Percentiles rank a stretch among this genome's conserved stretches.
Conservation (phyloP, 1,140 invertebrate genomes). For the Magallana gigas region DNA sequence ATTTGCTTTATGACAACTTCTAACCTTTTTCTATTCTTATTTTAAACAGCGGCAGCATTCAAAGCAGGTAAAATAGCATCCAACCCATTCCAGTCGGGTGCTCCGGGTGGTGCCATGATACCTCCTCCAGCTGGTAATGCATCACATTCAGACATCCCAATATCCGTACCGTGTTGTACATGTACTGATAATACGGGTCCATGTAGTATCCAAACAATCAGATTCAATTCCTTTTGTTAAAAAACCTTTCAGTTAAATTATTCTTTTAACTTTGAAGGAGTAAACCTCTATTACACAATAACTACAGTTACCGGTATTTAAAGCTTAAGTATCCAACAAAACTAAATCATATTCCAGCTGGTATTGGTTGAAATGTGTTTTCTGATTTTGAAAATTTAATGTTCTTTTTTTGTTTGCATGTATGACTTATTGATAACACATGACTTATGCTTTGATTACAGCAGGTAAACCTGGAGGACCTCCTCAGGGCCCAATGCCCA, state of each 20-base stretch:
- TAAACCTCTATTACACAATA: too few species aligned
- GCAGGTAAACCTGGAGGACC: slow-evolving; percentile 29
- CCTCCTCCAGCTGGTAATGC: slow-evolving; percentile 83
- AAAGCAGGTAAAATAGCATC: slow-evolving; percentile 97
- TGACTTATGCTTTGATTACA: not conserved
- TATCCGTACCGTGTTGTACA: not conserved
- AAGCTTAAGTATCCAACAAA: not conserved
- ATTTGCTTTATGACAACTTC: too few species aligned
- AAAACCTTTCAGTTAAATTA: too few species aligned
- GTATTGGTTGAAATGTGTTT: not conserved
- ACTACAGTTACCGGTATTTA: too few species aligned
- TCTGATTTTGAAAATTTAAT: not conserved
- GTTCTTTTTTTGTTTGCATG: too few species aligned
- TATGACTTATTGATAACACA: too few species aligned
- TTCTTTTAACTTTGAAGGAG: too few species aligned
- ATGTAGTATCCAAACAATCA: too few species aligned
- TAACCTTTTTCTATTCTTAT: slow-evolving; percentile 46
- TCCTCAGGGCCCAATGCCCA: slow-evolving; percentile 63
- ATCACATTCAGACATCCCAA: slow-evolving; percentile 36
- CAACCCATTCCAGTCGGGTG: slow-evolving; percentile 87
- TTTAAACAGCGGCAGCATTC: slow-evolving; percentile 88
- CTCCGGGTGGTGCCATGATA: slow-evolving; percentile 80
- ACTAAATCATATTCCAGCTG: not conserved
- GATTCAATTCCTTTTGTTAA: too few species aligned
- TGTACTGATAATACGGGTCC: not conserved